Evolutionary conservation across 2,888 invertebrate species (phyloP), one percentile per base, ranked within the genome.

Genomic region (Tortrix viridana): DNA sequence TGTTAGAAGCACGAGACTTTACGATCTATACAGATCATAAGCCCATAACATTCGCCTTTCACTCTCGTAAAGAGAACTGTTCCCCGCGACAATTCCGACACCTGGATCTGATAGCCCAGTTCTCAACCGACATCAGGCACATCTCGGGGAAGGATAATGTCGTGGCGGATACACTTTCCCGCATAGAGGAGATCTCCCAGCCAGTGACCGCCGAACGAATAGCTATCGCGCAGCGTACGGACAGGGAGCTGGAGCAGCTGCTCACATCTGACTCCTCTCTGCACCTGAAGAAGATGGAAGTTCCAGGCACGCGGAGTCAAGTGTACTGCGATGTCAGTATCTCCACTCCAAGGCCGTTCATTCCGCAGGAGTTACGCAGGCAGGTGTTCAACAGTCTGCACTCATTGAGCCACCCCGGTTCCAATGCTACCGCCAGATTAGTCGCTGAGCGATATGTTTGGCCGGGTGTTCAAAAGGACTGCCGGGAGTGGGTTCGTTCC

Each of bases 91-190:
- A 65, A 41, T 60, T 59, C 53, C 48, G 65, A 1, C 55, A 66
- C 19, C 37, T 67, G 0, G 67, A 67, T 4, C 77, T 68, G 19
- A 63, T 82, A 26, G 38, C 65, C 6, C 65, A 68, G 37, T 69
- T 67, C 18, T 64, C 65, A 12, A 65, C n/a, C n/a, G n/a, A n/a
- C n/a, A n/a, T n/a, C n/a, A n/a, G n/a, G n/a, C n/a, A n/a, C n/a
- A n/a, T n/a, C 61, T 50, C 62, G 3, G 65, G 63, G 0, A 60
- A 59, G 26, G 22, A 67, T n/a, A 68, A 68, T 9, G 47, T 61
- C 1, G 65, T 60, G n/a, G 63, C 65, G 19, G 67, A 68, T 18
- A 62, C 75, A 2, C 62, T 81, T 18, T 79, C 71, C 7, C 67
- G 78, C 7, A 59, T 76, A 4, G 69, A 69, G 9, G 63, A 58